phyloP scores from a whole-genome alignment of 1,140 invertebrate genomes.

The Delia radicum region DNA sequence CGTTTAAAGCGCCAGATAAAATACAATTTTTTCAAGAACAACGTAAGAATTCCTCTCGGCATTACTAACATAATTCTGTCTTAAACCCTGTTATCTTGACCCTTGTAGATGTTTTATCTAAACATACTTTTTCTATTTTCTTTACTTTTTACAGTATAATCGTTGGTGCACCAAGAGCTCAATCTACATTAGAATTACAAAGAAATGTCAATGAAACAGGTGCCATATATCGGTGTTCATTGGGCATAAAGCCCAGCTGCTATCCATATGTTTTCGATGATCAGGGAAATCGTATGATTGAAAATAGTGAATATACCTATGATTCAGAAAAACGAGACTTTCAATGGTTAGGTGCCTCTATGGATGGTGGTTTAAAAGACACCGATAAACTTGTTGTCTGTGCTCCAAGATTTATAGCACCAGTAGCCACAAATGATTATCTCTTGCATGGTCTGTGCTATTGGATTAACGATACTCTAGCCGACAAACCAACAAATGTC shows the following conservation, averaged over 20 bases:
- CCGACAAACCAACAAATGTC: slow-evolving; percentile 37
- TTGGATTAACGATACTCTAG: slow-evolving; percentile 45
- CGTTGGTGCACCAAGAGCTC: slow-evolving; percentile 51
- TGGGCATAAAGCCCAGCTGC: slow-evolving; percentile 35
- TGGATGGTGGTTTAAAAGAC: slow-evolving; percentile 49
- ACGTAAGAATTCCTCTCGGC: no score
- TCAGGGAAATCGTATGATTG: slow-evolving; percentile 33
- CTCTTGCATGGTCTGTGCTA: slow-evolving; percentile 59
- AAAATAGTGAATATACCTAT: slow-evolving; percentile 36
- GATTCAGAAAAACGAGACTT: slow-evolving; percentile 44
- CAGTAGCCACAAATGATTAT: slow-evolving; percentile 36
- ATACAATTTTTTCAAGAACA: no score
- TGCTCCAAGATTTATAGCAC: slow-evolving; percentile 45
- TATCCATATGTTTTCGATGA: slow-evolving; percentile 45
- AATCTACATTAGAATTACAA: slow-evolving; percentile 48
- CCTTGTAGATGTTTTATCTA: no score
- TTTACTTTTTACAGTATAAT: slow-evolving; percentile 37
- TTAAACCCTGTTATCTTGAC: no score
- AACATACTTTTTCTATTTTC: background rate
- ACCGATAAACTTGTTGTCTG: slow-evolving; percentile 49
- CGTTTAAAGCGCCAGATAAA: no score
- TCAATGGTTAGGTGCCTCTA: slow-evolving; percentile 51
- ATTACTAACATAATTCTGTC: no score
- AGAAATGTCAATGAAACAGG: slow-evolving; percentile 50
- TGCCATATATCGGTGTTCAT: slow-evolving; percentile 47